phyloP scores from a whole-genome alignment of 2,113 vertebrate species.

The Dissostichus mawsoni region DNA sequence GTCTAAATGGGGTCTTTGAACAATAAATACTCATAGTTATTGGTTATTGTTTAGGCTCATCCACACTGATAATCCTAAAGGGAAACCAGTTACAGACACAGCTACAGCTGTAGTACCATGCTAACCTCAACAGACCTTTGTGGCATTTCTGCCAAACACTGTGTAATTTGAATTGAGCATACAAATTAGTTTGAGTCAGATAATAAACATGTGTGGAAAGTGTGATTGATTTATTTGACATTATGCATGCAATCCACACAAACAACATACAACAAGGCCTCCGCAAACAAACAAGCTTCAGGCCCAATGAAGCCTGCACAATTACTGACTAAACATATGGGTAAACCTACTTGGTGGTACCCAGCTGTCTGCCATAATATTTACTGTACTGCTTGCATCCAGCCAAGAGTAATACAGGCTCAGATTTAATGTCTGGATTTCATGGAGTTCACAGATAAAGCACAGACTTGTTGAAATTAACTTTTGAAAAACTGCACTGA shows the following conservation, averaged over 20 bases:
- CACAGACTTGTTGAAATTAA: background rate
- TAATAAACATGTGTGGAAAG: conserved; percentile 23
- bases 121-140: background rate
- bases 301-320: conserved; percentile 17
- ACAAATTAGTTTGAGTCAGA: conserved; percentile 18
- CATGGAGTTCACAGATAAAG: background rate
- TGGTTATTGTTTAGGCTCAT: background rate
- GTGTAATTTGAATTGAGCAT: conserved; percentile 24
- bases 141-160: conserved; percentile 24
- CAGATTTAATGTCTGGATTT: conserved; percentile 3
- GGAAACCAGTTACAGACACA: conserved; percentile 1
- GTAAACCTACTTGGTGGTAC: conserved; percentile 5
- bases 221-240: conserved; percentile 32
- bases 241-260: background rate
- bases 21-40: too few relatives aligned
- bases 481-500: background rate
- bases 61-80: background rate
- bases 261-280: conserved; percentile 16
- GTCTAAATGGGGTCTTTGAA: too few relatives aligned
- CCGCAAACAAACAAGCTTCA: conserved; percentile 28
- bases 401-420: conserved; percentile 22
- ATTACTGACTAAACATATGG: conserved; percentile 36
- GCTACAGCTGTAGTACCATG: background rate
- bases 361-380: conserved; percentile 26
- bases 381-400: conserved; percentile 3